These are phyloP conservation scores for Lepus townsendii DNA, from an alignment of 2,797 vertebrate species.

Conservation along the genomic window DNA sequence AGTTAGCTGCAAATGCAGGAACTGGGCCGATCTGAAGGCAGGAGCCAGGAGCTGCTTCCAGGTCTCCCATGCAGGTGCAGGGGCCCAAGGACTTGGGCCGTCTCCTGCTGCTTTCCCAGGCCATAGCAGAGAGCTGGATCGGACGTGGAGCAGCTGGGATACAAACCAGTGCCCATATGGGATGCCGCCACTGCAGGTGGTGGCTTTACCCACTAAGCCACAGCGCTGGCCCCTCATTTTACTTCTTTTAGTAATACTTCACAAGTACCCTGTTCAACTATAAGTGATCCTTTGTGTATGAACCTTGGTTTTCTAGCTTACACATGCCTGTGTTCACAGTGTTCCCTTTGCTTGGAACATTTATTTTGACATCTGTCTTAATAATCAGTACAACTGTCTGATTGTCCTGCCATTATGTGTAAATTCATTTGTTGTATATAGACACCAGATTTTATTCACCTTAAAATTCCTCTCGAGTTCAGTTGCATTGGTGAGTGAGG, in stretches of 20 bases:
- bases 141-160: no score
- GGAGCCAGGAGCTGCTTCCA: no score
- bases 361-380: neutral
- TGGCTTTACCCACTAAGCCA: no score
- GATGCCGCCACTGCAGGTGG: no score
- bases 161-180: no score
- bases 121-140: no score
- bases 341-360: neutral
- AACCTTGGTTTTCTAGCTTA: neutral
- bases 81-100: no score
- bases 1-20: no score
- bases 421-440: neutral
- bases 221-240: no score
- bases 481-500: neutral
- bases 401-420: neutral
- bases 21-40: no score
- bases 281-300: neutral
- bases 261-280: neutral
- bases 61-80: no score
- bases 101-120: no score
- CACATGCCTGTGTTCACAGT: neutral
- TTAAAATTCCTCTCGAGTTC: slow-evolving; percentile 10
- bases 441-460: neutral
- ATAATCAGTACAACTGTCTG: neutral
- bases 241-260: neutral